A percentile compares a stretch with the other conserved stretches of the same genome.
phyloP scores from a whole-genome alignment of 2,113 vertebrate genomes.

The Paramisgurnus dabryanus region DNA sequence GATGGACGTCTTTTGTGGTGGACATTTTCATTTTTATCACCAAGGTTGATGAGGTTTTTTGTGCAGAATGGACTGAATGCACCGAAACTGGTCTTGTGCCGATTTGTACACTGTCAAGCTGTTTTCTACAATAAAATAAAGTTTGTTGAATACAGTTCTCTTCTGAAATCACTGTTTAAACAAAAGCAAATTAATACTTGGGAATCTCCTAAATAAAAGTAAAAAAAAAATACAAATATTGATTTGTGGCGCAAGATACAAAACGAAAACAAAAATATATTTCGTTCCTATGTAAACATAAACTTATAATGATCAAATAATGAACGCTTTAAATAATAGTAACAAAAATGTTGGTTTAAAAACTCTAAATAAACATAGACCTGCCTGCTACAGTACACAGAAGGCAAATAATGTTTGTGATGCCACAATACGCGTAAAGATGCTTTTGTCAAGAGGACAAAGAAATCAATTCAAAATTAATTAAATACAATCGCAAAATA shows the following conservation, averaged over 20 bases:
- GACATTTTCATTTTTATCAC: slow-evolving; percentile 37
- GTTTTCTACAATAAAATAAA: slow-evolving; percentile 62
- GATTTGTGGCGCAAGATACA: neutral
- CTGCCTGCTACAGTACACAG: too few species aligned
- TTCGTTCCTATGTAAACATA: neutral
- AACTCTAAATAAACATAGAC: too few species aligned
- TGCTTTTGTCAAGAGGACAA: too few species aligned
- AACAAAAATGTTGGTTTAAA: neutral
- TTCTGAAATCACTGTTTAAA: neutral
- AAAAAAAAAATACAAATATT: neutral
- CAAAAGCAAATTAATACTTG: neutral
- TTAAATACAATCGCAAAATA: too few species aligned
- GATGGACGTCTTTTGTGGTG: slow-evolving; percentile 58
- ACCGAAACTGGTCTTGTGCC: slow-evolving; percentile 51
- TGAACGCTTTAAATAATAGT: neutral
- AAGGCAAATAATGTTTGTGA: too few species aligned
- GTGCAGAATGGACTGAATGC: slow-evolving; percentile 38
- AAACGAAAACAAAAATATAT: neutral
- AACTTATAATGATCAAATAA: too few species aligned
- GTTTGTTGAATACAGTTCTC: slow-evolving; percentile 29
- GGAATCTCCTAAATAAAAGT: neutral
- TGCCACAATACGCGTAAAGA: too few species aligned
- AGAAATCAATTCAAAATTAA: too few species aligned
- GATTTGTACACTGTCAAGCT: slow-evolving; percentile 59
- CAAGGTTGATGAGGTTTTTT: slow-evolving; percentile 30